Percentiles rank a stretch among this genome's conserved stretches.
Conservation (phyloP, 2,113 vertebrate species). For the Falcunculus frontatus region DNA sequence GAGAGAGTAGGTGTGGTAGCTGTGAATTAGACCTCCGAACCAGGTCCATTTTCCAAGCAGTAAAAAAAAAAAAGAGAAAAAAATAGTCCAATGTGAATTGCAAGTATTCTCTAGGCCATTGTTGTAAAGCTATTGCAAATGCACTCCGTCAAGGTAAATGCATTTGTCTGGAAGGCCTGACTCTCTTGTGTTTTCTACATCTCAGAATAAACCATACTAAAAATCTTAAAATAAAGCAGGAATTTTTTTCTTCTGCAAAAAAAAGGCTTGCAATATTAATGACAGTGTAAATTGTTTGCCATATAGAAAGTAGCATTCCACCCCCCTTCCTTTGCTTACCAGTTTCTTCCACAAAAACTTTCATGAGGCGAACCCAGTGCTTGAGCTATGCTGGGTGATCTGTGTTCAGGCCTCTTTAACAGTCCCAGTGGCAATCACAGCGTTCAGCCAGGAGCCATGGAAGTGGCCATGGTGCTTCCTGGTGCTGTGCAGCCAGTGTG, state of each 20-base stretch:
- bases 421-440: neutral
- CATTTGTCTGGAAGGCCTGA: conserved; percentile 80
- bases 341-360: conserved; percentile 67
- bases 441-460: neutral
- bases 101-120: conserved; percentile 89
- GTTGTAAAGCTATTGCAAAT: conserved; percentile 89
- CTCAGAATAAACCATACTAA: conserved; percentile 80
- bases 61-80: conserved; percentile 48
- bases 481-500: neutral
- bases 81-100: conserved; percentile 82
- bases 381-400: neutral
- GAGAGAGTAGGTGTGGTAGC: conserved; percentile 84
- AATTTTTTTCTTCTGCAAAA: conserved; percentile 44
- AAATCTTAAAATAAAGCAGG: conserved; percentile 89
- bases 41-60: conserved; percentile 83
- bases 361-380: neutral
- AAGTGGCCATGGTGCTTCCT: neutral
- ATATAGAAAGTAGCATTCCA: conserved; percentile 71
- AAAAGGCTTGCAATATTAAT: conserved; percentile 90
- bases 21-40: conserved; percentile 78
- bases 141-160: conserved; percentile 87
- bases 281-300: conserved; percentile 83
- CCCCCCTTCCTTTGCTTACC: neutral
- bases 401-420: neutral
- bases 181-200: conserved; percentile 92